Conservation (phyloP, 1,140 invertebrate genomes). For the Drosophila chauvacae region DNA sequence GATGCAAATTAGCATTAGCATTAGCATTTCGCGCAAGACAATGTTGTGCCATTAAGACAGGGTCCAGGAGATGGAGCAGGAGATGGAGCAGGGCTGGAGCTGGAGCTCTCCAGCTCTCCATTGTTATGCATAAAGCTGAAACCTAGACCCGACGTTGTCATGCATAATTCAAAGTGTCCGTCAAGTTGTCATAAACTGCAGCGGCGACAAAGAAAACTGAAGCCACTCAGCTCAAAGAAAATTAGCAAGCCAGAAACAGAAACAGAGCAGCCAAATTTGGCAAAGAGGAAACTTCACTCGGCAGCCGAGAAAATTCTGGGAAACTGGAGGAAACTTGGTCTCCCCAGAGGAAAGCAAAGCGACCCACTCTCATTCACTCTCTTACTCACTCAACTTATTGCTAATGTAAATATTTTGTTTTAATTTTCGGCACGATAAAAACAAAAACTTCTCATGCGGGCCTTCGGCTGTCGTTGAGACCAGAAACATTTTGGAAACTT, state of each 20-base stretch:
- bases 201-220: conserved; percentile 34
- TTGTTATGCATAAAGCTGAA: conserved; percentile 68
- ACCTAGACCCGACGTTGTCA: conserved; percentile 53
- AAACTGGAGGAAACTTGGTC: conserved; percentile 19
- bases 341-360: conserved; percentile 9
- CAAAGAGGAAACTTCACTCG: conserved; percentile 21
- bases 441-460: conserved; percentile 68
- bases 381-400: conserved; percentile 64
- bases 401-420: conserved; percentile 80
- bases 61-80: neutral
- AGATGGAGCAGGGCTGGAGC: neutral
- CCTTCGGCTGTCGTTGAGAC: conserved; percentile 13
- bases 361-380: conserved; percentile 12
- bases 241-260: conserved; percentile 41
- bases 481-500: conserved; percentile 29
- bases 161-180: conserved; percentile 79
- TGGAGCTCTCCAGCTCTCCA: conserved; percentile 32
- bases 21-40: conserved; percentile 73
- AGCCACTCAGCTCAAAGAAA: conserved; percentile 44
- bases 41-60: conserved; percentile 63
- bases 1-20: conserved; percentile 74
- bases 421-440: conserved; percentile 64
- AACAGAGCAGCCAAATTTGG: conserved; percentile 50
- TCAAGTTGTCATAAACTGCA: conserved; percentile 77
- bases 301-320: conserved; percentile 21